A percentile compares a stretch with the other conserved stretches of the same genome.
These are phyloP conservation scores for Apodemia duryi DNA, from an alignment of 2,888 invertebrate genomes.

Conservation along the genomic window DNA sequence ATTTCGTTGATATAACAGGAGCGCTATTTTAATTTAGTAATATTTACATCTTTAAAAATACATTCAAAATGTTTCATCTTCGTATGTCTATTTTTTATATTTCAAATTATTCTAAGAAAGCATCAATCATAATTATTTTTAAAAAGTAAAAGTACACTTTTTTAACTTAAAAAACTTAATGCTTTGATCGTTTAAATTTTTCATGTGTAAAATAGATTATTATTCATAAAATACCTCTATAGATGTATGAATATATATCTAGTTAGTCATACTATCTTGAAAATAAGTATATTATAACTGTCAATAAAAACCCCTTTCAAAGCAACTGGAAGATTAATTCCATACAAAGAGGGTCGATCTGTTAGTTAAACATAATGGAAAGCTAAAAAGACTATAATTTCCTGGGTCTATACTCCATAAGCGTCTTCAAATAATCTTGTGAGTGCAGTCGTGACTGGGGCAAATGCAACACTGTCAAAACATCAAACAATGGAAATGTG, in stretches of 20 bases:
- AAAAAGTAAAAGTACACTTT: too few relatives aligned
- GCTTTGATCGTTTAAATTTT: too few relatives aligned
- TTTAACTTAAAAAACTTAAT: too few relatives aligned
- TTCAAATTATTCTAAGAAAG: too few relatives aligned
- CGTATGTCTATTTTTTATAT: too few relatives aligned
- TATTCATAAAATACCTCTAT: background rate
- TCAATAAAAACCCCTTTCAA: background rate
- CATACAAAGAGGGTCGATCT: background rate
- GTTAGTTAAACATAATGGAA: constrained; percentile 3
- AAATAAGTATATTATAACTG: background rate
- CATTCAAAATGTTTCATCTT: too few relatives aligned
- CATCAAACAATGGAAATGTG: background rate
- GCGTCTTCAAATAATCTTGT: background rate
- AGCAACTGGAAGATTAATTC: background rate
- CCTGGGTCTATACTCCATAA: background rate
- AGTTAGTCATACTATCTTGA: background rate
- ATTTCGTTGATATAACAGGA: too few relatives aligned
- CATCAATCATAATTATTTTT: too few relatives aligned
- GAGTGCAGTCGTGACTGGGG: constrained; percentile 1
- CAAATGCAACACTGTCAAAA: background rate
- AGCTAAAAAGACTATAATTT: constrained; percentile 10
- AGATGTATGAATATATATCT: background rate
- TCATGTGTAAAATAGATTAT: too few relatives aligned
- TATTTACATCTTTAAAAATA: too few relatives aligned
- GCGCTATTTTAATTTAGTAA: too few relatives aligned